phyloP scores from a whole-genome alignment of 2,888 invertebrate species.

The Xestia sexstrigata region DNA sequence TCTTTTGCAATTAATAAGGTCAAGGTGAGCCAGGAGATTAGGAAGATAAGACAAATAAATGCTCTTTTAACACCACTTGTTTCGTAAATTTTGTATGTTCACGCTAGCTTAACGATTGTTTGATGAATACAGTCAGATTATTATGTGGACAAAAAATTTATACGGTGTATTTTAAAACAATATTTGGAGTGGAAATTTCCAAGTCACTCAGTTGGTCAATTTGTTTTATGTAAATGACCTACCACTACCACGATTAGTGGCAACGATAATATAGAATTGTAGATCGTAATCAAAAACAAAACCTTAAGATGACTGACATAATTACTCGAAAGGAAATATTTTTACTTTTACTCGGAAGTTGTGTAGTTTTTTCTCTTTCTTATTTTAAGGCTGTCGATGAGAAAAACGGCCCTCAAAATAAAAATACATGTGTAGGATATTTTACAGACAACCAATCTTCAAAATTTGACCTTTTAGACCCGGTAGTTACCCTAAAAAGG shows the following conservation, averaged over 20 bases:
- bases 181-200: not conserved
- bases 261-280: not conserved
- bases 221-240: conserved; percentile 12
- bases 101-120: conserved; percentile 10
- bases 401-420: not conserved
- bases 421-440: not conserved
- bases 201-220: not conserved
- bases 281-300: too few relatives aligned
- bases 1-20: conserved; percentile 44
- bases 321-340: not conserved
- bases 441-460: not conserved
- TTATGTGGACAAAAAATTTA: conserved; percentile 22
- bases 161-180: not conserved
- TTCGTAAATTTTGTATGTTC: not conserved
- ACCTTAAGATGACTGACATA: not conserved
- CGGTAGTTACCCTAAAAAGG: not conserved
- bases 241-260: too few relatives aligned
- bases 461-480: not conserved
- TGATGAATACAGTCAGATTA: conserved; percentile 4
- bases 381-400: not conserved
- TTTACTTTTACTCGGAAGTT: not conserved
- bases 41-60: conserved; percentile 28
- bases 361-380: not conserved
- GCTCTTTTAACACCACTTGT: conserved; percentile 15
- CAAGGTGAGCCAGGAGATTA: conserved; percentile 44